phyloP scores from a whole-genome alignment of 1,140 invertebrate species.

The Zophobas morio region DNA sequence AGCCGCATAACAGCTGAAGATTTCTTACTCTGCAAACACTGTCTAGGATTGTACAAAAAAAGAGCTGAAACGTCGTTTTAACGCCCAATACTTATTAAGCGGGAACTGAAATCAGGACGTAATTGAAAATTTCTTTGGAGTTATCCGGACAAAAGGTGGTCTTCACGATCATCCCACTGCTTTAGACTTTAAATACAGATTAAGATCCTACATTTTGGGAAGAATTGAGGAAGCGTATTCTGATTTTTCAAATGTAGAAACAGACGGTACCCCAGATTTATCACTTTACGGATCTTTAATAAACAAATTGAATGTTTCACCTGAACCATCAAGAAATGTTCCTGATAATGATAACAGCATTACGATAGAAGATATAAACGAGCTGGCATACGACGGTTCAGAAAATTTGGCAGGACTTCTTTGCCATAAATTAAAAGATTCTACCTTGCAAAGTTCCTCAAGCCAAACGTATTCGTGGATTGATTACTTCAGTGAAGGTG shows the following conservation, averaged over 20 bases:
- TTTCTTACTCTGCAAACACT: neutral
- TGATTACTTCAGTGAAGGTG: conserved; percentile 11
- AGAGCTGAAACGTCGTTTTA: too few relatives aligned
- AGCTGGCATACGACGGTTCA: neutral
- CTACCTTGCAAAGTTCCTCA: neutral
- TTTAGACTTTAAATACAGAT: conserved; percentile 26
- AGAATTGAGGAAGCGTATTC: conserved; percentile 53
- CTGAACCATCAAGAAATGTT: too few relatives aligned
- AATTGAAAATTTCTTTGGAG: conserved; percentile 11
- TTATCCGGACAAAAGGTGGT: conserved; percentile 3
- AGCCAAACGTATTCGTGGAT: neutral
- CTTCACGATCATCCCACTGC: conserved; percentile 27
- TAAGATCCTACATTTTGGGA: conserved; percentile 45
- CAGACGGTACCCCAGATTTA: conserved; percentile 41
- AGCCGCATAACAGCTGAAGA: neutral
- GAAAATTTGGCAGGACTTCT: conserved; percentile 13
- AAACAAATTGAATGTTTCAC: neutral
- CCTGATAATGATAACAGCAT: neutral
- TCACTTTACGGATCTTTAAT: conserved; percentile 8
- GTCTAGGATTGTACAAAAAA: neutral
- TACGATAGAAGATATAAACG: neutral
- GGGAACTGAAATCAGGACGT: conserved; percentile 1
- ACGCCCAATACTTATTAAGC: too few relatives aligned
- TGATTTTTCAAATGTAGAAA: conserved; percentile 46
- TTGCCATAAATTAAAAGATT: conserved; percentile 3